phyloP scores from a whole-genome alignment of 2,113 vertebrate genomes.

The Rhegmatorhina hoffmannsi region DNA sequence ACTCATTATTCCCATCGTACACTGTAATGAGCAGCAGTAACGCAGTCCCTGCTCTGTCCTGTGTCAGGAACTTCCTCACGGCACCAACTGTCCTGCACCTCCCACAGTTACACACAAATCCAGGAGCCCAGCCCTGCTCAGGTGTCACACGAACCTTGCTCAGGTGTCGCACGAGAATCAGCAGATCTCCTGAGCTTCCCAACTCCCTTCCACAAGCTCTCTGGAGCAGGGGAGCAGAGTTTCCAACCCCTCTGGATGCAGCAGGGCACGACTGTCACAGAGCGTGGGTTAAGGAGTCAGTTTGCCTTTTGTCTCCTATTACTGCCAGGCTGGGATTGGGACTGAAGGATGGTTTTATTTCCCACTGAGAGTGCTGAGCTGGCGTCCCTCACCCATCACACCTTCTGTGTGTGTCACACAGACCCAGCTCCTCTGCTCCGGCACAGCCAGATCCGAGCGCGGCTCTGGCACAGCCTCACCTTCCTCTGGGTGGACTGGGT shows the following conservation, averaged over 20 bases:
- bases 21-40: fast-evolving
- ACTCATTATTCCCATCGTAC: fast-evolving
- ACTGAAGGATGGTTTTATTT: neutral
- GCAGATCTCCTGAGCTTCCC: neutral
- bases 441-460: neutral
- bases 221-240: neutral
- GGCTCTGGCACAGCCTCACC: fast-evolving
- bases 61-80: neutral
- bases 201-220: neutral
- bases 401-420: neutral
- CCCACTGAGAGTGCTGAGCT: neutral
- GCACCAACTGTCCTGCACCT: fast-evolving
- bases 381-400: neutral
- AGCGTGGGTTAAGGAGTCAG: neutral
- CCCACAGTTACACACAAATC: fast-evolving
- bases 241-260: neutral
- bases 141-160: neutral
- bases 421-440: neutral
- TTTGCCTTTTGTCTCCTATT: neutral
- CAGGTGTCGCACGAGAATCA: neutral
- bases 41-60: fast-evolving
- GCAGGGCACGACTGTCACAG: neutral
- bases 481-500: neutral
- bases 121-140: neutral
- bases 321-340: neutral